A percentile compares a stretch with the other conserved stretches of the same genome.
These are phyloP conservation scores for Eutolmus rufibarbis DNA, from an alignment of 2,888 invertebrate species.

Conservation along the genomic window DNA sequence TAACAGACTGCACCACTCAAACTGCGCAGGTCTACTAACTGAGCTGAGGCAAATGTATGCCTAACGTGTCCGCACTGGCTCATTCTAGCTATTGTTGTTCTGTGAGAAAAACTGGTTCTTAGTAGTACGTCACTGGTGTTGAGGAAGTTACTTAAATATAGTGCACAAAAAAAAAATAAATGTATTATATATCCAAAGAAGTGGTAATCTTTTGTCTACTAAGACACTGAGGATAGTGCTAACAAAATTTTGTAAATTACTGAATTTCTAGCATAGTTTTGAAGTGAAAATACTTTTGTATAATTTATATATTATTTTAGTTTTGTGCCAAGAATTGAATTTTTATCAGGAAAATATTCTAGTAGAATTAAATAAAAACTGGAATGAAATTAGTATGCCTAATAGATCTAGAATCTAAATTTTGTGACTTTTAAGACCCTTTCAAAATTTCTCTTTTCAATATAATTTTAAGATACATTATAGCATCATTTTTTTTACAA, in stretches of 20 bases:
- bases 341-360: too few species aligned
- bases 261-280: not conserved
- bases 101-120: not conserved
- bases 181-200: not conserved
- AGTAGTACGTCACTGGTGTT: not conserved
- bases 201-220: not conserved
- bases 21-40: not conserved
- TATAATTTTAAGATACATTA: too few species aligned
- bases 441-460: too few species aligned
- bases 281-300: not conserved
- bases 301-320: not conserved
- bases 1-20: not conserved
- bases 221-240: not conserved
- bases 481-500: too few species aligned
- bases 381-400: not conserved
- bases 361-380: not conserved
- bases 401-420: not conserved
- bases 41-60: not conserved
- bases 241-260: not conserved
- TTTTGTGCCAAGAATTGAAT: not conserved
- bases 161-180: not conserved
- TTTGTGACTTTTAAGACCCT: too few species aligned
- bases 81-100: not conserved
- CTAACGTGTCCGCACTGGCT: not conserved
- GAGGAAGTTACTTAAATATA: not conserved